A percentile compares a stretch with the other conserved stretches of the same genome.
phyloP scores from a whole-genome alignment of 2,113 vertebrate genomes.

The Malurus alboscapulatus region DNA sequence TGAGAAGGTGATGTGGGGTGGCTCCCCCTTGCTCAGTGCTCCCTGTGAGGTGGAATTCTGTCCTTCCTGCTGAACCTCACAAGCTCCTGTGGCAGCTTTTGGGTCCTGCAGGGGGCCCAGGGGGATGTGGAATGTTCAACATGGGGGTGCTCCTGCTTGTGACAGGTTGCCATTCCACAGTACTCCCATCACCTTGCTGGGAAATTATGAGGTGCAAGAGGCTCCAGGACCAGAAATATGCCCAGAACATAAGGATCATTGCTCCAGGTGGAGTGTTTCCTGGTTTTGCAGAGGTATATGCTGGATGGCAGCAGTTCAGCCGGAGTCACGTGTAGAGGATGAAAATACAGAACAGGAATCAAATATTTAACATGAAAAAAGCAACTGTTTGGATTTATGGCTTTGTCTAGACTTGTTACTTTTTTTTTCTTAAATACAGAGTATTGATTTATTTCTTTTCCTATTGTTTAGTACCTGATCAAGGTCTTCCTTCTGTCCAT shows the following conservation, averaged over 20 bases:
- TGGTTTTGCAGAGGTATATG: not conserved
- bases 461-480: not conserved
- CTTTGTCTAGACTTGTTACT: not conserved
- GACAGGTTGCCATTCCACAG: rapidly evolving
- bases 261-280: not conserved
- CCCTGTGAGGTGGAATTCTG: not conserved
- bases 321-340: rapidly evolving
- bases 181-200: not conserved
- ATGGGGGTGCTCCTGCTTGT: rapidly evolving
- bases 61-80: not conserved
- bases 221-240: not conserved
- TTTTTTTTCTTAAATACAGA: not conserved
- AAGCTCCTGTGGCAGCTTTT: not conserved
- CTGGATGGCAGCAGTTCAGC: not conserved
- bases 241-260: rapidly evolving
- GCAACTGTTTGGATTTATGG: not conserved
- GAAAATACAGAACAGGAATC: not conserved
- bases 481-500: not conserved
- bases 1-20: not conserved
- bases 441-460: not conserved
- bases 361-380: not conserved
- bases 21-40: not conserved
- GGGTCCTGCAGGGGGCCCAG: not conserved
- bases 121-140: rapidly evolving
- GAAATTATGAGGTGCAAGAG: not conserved